These are phyloP conservation scores for Bugulina stolonifera DNA, from an alignment of 2,888 invertebrate genomes.

Conservation along the genomic window DNA sequence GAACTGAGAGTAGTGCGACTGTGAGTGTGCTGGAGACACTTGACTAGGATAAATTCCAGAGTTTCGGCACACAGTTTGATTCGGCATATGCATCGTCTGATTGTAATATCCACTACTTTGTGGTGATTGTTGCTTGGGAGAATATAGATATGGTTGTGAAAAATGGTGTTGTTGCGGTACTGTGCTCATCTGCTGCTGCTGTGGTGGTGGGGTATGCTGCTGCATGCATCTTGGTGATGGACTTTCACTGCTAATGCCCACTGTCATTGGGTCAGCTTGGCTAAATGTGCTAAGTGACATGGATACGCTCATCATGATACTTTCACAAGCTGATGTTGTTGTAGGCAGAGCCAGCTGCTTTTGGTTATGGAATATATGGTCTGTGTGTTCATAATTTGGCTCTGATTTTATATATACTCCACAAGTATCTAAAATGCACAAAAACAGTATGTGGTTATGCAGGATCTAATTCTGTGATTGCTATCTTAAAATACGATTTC, in stretches of 20 bases:
- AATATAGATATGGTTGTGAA: slow-evolving; percentile 43
- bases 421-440: slow-evolving; percentile 10
- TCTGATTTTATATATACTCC: slow-evolving; percentile 9
- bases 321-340: slow-evolving; percentile 14
- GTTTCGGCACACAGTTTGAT: not conserved
- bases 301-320: not conserved
- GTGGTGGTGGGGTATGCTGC: slow-evolving; percentile 25
- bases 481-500: too few species aligned
- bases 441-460: too few species aligned
- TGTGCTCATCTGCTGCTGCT: slow-evolving; percentile 35
- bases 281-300: slow-evolving; percentile 22
- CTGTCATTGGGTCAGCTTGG: slow-evolving; percentile 19
- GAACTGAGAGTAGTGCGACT: slow-evolving; percentile 2
- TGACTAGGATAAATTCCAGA: not conserved
- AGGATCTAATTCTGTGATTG: too few species aligned
- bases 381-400: not conserved
- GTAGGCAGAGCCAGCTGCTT: not conserved
- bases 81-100: not conserved
- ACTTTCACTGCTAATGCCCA: not conserved
- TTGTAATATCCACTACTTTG: slow-evolving; percentile 31
- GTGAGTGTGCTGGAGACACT: not conserved
- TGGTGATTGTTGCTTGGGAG: slow-evolving; percentile 38
- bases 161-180: slow-evolving; percentile 36
- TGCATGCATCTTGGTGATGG: not conserved
- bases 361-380: not conserved